phyloP scores from a whole-genome alignment of 1,140 invertebrate species.

The Papilio aristodemus region DNA sequence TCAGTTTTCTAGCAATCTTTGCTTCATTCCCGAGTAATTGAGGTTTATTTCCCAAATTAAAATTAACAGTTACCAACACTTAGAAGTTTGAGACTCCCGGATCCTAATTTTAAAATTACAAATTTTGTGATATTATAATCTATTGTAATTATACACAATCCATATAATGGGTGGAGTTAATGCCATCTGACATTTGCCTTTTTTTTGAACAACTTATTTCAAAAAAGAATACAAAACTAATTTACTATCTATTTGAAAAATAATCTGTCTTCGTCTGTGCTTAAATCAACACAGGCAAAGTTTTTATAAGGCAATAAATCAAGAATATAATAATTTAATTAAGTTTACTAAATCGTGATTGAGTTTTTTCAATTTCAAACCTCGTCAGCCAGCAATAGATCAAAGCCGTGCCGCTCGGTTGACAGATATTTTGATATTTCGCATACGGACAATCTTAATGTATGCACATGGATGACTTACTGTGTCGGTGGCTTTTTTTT shows the following conservation, averaged over 20 bases:
- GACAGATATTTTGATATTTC: conserved; percentile 75
- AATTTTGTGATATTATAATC: no score
- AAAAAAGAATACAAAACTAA: conserved; percentile 1
- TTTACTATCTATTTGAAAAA: neutral
- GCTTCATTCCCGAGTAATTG: no score
- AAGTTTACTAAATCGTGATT: conserved; percentile 12
- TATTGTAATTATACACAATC: neutral
- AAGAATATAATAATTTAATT: conserved; percentile 34
- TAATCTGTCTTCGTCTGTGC: neutral
- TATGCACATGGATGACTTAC: conserved; percentile 75
- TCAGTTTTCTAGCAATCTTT: no score
- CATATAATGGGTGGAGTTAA: neutral
- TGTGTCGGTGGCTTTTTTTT: conserved; percentile 70
- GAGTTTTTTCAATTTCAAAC: neutral
- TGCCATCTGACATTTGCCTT: conserved; percentile 6
- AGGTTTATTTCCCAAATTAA: no score
- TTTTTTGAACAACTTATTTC: neutral
- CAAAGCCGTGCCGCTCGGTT: conserved; percentile 64
- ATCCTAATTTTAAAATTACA: no score
- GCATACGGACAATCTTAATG: conserved; percentile 65
- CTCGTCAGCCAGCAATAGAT: conserved; percentile 49
- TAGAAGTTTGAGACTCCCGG: no score
- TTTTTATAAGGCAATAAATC: conserved; percentile 21
- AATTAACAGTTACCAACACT: no score
- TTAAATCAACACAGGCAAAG: conserved; percentile 9